A percentile compares a stretch with the other conserved stretches of the same genome.
Conservation (phyloP, 30 jellyfish, hydroid and myxozoan species). For the Cassiopea xamachana region DNA sequence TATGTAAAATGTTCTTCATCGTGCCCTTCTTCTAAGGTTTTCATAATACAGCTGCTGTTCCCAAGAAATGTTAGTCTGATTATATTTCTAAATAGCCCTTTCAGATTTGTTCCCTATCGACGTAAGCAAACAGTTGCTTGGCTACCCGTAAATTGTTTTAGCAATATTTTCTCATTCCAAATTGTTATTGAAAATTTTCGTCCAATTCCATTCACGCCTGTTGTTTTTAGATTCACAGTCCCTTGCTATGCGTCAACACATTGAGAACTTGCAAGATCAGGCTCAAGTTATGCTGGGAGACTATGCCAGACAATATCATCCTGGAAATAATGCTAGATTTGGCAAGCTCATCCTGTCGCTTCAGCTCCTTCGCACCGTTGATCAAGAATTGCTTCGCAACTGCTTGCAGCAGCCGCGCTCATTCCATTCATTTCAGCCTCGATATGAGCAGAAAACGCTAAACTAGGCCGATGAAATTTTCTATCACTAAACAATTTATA, state of each 20-base stretch:
- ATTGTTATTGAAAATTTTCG: too few species aligned
- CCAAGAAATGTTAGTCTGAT: too few species aligned
- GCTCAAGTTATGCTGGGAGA: slow-evolving; percentile 93
- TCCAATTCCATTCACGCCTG: not conserved
- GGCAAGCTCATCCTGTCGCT: slow-evolving; percentile 83
- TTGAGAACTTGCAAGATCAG: slow-evolving; percentile 87
- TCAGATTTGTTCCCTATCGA: too few species aligned
- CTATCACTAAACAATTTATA: not conserved
- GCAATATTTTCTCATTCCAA: too few species aligned
- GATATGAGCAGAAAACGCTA: slow-evolving; percentile 30
- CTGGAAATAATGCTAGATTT: slow-evolving; percentile 82
- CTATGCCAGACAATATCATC: slow-evolving; percentile 60
- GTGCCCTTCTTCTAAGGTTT: too few species aligned
- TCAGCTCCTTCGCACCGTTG: slow-evolving; percentile 82
- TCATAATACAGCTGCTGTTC: too few species aligned
- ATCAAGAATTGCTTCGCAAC: slow-evolving; percentile 55
- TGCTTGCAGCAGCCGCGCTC: slow-evolving; percentile 74
- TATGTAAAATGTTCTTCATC: too few species aligned
- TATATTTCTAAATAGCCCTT: too few species aligned
- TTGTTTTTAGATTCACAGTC: slow-evolving; percentile 67
- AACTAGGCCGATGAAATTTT: not conserved
- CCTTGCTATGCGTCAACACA: slow-evolving; percentile 65
- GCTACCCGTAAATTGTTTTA: too few species aligned
- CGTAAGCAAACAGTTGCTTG: too few species aligned
- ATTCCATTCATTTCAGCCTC: slow-evolving; percentile 13